Evolutionary conservation across 2,113 vertebrate genomes (phyloP).

Genomic region (Psophia crepitans): DNA sequence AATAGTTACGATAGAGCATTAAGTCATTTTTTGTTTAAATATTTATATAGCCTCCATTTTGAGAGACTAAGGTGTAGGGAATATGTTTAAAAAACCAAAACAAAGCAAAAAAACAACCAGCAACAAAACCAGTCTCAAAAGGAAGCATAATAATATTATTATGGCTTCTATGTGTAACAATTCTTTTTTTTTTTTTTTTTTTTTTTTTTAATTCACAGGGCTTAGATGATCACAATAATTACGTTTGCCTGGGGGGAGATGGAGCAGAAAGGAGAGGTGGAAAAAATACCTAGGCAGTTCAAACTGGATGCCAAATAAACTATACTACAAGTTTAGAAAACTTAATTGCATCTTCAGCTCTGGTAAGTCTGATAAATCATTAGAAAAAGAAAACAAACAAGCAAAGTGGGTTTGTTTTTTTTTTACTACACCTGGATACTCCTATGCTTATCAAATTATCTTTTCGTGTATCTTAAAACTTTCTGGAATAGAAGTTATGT

Average conservation of each 20-base stretch:
- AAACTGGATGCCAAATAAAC: background rate
- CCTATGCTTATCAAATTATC: background rate
- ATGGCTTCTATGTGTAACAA: background rate
- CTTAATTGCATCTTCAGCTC: background rate
- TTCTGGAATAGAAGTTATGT: background rate
- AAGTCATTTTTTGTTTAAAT: background rate
- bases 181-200: background rate
- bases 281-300: background rate
- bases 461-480: background rate
- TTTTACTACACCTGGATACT: background rate
- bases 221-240: background rate
- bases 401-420: background rate
- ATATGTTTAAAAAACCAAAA: background rate
- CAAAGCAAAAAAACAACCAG: background rate
- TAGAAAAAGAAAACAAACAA: background rate
- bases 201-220: background rate
- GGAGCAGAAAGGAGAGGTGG: background rate
- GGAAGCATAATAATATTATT: background rate
- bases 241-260: fast-evolving
- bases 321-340: background rate
- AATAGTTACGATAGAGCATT: background rate
- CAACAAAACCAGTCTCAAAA: background rate
- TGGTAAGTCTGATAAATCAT: background rate
- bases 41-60: background rate
- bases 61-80: background rate